A percentile compares a stretch with the other conserved stretches of the same genome.
These are phyloP conservation scores for Oligia strigilis DNA, from an alignment of 2,888 invertebrate species.

Conservation along the genomic window DNA sequence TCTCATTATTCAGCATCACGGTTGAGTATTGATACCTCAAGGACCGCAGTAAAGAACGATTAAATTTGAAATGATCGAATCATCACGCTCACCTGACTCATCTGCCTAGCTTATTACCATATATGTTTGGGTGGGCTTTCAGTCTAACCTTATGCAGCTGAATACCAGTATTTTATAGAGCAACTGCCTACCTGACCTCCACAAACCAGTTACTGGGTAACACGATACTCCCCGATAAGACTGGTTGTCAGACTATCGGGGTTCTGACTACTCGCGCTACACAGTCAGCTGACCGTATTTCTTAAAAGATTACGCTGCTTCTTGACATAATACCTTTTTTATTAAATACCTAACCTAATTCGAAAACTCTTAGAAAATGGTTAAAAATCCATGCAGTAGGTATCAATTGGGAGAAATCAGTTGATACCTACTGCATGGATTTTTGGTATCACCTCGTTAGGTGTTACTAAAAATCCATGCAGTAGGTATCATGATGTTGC, in stretches of 20 bases:
- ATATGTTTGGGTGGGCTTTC: neutral
- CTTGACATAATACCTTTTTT: neutral
- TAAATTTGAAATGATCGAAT: neutral
- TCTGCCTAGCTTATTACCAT: neutral
- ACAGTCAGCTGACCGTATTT: neutral
- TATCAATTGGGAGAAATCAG: neutral
- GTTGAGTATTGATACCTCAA: neutral
- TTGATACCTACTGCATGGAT: neutral
- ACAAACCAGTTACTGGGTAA: neutral
- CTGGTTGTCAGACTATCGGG: neutral
- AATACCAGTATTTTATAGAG: neutral
- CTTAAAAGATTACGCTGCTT: neutral
- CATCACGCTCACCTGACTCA: neutral
- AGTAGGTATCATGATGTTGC: too few species aligned
- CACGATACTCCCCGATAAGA: neutral
- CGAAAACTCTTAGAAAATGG: neutral
- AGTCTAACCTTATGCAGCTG: neutral
- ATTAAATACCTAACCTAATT: neutral
- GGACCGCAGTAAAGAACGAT: neutral
- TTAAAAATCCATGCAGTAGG: too few species aligned
- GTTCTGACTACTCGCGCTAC: neutral
- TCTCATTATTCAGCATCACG: neutral
- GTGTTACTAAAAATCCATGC: too few species aligned
- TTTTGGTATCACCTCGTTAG: neutral
- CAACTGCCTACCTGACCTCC: neutral